Percentiles rank a stretch among this genome's conserved stretches.
Conservation (phyloP, 2,113 vertebrate species). For the Psophia crepitans region DNA sequence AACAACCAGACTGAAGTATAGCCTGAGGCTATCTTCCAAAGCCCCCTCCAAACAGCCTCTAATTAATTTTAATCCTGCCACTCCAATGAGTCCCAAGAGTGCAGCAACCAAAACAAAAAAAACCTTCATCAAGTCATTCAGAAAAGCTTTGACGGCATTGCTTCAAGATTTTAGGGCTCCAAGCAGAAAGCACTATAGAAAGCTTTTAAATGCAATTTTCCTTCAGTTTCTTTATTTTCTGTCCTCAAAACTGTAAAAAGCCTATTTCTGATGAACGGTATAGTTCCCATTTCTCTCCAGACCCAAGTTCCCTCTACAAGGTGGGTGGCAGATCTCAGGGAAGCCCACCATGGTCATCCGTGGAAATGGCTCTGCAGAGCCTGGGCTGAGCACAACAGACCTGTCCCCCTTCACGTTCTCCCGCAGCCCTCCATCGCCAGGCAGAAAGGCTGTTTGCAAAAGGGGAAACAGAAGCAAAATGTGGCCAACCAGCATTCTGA, state of each 20-base stretch:
- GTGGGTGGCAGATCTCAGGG: neutral
- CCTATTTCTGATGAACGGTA: neutral
- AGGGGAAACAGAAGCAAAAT: neutral
- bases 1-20: constrained; percentile 78
- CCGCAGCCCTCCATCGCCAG: accelerated
- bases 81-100: constrained; percentile 79
- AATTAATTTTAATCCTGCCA: constrained; percentile 86
- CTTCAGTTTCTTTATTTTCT: constrained; percentile 20
- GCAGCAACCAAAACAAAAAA: constrained; percentile 75
- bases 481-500: neutral
- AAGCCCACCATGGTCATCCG: accelerated
- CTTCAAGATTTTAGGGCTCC: constrained; percentile 62
- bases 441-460: neutral
- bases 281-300: neutral
- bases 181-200: constrained; percentile 30
- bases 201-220: constrained; percentile 6
- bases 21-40: constrained; percentile 80
- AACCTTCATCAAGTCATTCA: constrained; percentile 73
- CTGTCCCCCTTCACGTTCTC: neutral
- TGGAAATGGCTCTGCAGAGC: neutral
- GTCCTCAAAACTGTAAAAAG: neutral
- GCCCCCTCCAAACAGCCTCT: constrained; percentile 81
- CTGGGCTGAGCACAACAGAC: neutral
- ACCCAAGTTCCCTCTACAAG: neutral
- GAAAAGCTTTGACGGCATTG: constrained; percentile 71